These are phyloP conservation scores for Lanistes nyassanus DNA, from an alignment of 1,140 invertebrate genomes.

Conservation along the genomic window DNA sequence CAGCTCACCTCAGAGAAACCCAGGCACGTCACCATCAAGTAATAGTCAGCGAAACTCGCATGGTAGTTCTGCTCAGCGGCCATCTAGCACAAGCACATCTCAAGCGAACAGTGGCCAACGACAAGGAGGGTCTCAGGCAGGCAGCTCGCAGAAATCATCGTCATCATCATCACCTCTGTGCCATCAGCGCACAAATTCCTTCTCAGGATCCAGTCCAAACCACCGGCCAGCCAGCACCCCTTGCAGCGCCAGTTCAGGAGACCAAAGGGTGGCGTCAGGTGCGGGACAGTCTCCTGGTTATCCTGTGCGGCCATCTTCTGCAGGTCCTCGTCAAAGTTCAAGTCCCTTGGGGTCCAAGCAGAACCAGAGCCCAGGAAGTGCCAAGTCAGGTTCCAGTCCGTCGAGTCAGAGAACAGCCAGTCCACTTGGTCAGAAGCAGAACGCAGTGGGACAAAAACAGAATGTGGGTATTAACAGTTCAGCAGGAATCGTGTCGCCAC, in stretches of 20 bases:
- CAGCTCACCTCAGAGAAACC: slow-evolving; percentile 3
- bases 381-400: background rate
- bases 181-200: background rate
- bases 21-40: slow-evolving; percentile 5
- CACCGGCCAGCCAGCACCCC: slow-evolving; percentile 20
- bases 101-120: background rate
- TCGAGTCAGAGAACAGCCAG: background rate
- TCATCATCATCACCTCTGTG: slow-evolving; percentile 10
- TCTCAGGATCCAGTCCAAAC: slow-evolving; percentile 16
- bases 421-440: slow-evolving; percentile 6
- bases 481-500: background rate
- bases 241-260: background rate
- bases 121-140: background rate
- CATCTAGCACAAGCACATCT: background rate
- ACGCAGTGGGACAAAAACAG: background rate
- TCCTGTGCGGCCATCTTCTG: slow-evolving; percentile 18
- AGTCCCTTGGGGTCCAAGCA: slow-evolving; percentile 11
- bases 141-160: slow-evolving; percentile 7
- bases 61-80: background rate
- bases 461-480: background rate
- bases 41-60: slow-evolving; percentile 8
- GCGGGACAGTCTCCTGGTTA: slow-evolving; percentile 13
- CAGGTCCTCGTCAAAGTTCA: slow-evolving; percentile 13
- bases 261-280: background rate
- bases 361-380: slow-evolving; percentile 5